Evolutionary conservation across 2,888 invertebrate species (phyloP).

Genomic region (Anarsia innoxiella): DNA sequence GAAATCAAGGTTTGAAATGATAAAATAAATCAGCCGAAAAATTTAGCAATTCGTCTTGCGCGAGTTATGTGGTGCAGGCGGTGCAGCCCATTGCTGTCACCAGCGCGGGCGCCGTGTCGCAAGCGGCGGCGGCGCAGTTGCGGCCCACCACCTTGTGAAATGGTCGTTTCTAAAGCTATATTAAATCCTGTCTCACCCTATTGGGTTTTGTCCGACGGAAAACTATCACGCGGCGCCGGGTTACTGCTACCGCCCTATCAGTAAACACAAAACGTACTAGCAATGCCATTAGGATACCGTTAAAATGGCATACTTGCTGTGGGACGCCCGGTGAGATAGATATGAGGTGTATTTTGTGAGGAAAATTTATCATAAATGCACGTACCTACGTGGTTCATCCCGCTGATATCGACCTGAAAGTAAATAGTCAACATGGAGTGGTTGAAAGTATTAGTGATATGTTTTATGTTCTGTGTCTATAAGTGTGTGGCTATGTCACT

Average conservation of each 20-base stretch:
- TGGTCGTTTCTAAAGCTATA: constrained; percentile 71
- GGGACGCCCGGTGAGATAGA: constrained; percentile 35
- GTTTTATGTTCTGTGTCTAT: constrained; percentile 41
- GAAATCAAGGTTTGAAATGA: constrained; percentile 37
- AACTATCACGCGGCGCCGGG: constrained; percentile 44
- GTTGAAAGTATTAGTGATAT: constrained; percentile 34
- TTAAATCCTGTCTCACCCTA: constrained; percentile 58
- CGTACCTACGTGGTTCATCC: constrained; percentile 23
- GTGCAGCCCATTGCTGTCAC: constrained; percentile 31
- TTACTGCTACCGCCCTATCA: constrained; percentile 19
- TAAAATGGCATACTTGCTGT: constrained; percentile 44
- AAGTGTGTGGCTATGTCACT: constrained; percentile 50
- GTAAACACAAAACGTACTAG: constrained; percentile 14
- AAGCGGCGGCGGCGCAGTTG: constrained; percentile 51
- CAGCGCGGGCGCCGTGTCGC: constrained; percentile 43
- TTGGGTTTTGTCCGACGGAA: constrained; percentile 58
- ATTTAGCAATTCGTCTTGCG: constrained; percentile 62
- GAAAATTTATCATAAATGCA: constrained; percentile 28
- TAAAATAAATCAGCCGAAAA: constrained; percentile 51
- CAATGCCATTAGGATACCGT: constrained; percentile 34
- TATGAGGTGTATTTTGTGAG: constrained; percentile 21
- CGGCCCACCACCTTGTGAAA: constrained; percentile 66
- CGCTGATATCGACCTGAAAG: constrained; percentile 1
- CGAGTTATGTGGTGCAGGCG: constrained; percentile 34
- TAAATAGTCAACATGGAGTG: constrained; percentile 36